Evolutionary conservation across 92 coral and sea anemone species (phyloP).

Genomic region (Umimayanthus chanpuru): DNA sequence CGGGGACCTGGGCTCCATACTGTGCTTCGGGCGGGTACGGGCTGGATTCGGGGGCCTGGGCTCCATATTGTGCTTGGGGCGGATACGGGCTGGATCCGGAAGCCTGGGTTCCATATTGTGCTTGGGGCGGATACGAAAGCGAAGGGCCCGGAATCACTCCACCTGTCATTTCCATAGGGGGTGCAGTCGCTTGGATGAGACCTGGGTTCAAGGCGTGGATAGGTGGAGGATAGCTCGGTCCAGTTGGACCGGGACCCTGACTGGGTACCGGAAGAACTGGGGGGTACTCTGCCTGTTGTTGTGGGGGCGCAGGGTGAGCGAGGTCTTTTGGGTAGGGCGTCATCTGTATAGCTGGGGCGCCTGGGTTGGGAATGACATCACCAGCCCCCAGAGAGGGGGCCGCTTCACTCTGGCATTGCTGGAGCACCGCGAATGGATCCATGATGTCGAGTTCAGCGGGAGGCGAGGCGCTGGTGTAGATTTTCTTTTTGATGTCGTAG

Average conservation of each 20-base stretch:
- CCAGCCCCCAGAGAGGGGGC: neutral
- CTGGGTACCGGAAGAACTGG: neutral
- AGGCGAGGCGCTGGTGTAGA: conserved; percentile 62
- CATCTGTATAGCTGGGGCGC: neutral
- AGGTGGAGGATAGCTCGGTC: neutral
- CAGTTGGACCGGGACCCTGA: neutral
- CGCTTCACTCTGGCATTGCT: conserved; percentile 11
- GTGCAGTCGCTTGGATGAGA: conserved; percentile 12
- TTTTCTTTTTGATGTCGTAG: conserved; percentile 66
- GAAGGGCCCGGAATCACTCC: neutral
- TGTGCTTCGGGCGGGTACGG: neutral
- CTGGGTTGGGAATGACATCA: neutral
- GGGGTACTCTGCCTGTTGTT: neutral
- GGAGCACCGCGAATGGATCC: conserved; percentile 65
- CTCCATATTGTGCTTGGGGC: neutral
- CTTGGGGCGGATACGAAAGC: neutral
- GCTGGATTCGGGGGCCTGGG: neutral
- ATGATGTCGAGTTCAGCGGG: conserved; percentile 66
- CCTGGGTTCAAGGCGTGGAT: neutral
- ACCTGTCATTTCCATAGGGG: neutral
- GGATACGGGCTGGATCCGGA: neutral
- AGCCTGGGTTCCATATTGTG: conserved; percentile 1
- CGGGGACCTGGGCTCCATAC: neutral
- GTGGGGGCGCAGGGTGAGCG: neutral
- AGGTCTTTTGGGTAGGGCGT: conserved; percentile 2